Base-by-base conservation (phyloP, 2,888 invertebrate genomes). In the Callinectes sapidus region DNA sequence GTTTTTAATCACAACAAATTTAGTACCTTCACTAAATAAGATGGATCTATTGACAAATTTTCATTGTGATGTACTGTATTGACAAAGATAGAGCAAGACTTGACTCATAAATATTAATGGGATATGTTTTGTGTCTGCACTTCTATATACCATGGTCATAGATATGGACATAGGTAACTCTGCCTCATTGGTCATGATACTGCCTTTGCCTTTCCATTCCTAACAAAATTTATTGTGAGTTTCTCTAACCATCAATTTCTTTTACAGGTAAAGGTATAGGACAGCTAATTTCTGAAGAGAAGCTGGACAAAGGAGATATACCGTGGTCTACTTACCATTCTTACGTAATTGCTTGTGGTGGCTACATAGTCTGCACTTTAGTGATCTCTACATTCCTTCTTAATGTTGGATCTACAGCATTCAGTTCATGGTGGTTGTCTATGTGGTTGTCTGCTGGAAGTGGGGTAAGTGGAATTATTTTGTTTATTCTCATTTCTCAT, bases 351-450 rank as follows among this genome's bases (percentile, higher is more conserved):
- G 96, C 96, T 92, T 96, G 96, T 10, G 97, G 97, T 28, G 96
- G 96, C 13, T 96, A 95, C 92, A 92, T 96, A 0, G 94, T 96
- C 0, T 95, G 96, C 71, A 94, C 96, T 77, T 95, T 96, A 61
- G 95, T 96, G 18, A 94, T 96, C 42, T 66, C 95, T 0, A 95
- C 95, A 77, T 96, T 97, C 94, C 95, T 96, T 10, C 39, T 96
- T 66, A 96, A 96, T 94, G 96, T 97, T 55, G 96, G 96, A 10
- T 96, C 96, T 18, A 96, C 96, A 28, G 96, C 96, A 0, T 96
- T 97, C 95, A 96, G 96, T 89, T 96, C 96, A 89, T 96, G 96
- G 96, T 97, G 97, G 97, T 95, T 97, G 10, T 96, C 96, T 5
- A 95, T 96, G 91, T 97, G 97, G 97, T 95, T 96, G 28, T 95